These are phyloP conservation scores for Glaucomys volans DNA, from an alignment of 2,113 vertebrate genomes.

Conservation along the genomic window DNA sequence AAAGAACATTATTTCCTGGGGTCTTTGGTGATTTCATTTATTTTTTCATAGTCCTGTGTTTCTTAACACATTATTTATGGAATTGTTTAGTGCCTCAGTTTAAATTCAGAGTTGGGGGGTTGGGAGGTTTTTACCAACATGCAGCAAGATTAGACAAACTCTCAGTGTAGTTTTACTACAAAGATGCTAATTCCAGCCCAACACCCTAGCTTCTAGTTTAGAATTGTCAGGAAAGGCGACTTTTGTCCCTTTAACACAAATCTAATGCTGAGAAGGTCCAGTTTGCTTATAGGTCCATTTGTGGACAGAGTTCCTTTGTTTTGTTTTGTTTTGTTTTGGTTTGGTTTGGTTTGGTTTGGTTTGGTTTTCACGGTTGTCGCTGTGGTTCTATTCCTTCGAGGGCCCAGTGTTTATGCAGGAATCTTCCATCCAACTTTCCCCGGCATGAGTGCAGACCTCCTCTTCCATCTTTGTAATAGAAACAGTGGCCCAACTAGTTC, in stretches of 20 bases:
- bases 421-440: background rate
- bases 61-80: background rate
- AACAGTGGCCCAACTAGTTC: too few species aligned
- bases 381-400: background rate
- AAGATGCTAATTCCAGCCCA: background rate
- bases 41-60: background rate
- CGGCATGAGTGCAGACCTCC: background rate
- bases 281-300: background rate
- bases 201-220: background rate
- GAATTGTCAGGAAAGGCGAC: background rate
- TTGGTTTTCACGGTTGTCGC: background rate
- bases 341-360: too few species aligned
- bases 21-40: background rate
- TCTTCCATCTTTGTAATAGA: background rate
- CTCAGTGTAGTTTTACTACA: background rate
- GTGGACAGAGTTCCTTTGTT: background rate
- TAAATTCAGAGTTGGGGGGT: background rate
- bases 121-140: background rate
- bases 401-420: background rate
- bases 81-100: background rate
- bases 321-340: background rate
- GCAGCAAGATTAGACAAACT: background rate
- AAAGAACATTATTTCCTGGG: background rate
- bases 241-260: background rate
- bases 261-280: background rate